These are phyloP conservation scores for Toxotes lorentzi DNA, from an alignment of 2,797 vertebrate species.

Conservation along the genomic window DNA sequence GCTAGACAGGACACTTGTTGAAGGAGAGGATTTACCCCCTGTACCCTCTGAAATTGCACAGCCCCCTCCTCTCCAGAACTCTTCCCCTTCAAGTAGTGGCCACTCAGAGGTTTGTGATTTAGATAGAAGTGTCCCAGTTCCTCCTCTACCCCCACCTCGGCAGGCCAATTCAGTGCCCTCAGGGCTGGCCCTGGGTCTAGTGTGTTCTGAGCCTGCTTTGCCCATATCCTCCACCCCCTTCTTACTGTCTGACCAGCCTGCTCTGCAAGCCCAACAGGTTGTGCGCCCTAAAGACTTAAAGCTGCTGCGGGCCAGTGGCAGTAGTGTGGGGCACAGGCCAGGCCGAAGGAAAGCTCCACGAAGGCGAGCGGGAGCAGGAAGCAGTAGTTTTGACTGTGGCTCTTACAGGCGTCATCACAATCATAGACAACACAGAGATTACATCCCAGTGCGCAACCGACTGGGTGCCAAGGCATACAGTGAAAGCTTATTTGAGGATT, in stretches of 20 bases:
- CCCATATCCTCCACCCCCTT: conserved; percentile 86
- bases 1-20: conserved; percentile 87
- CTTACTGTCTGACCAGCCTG: conserved; percentile 83
- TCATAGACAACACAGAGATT: conserved; percentile 87
- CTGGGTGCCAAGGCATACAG: conserved; percentile 89
- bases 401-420: conserved; percentile 86
- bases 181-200: conserved; percentile 85
- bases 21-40: conserved; percentile 83
- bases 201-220: conserved; percentile 86
- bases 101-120: conserved; percentile 84
- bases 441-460: conserved; percentile 87
- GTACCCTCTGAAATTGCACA: conserved; percentile 75
- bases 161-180: conserved; percentile 86
- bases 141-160: conserved; percentile 85
- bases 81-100: conserved; percentile 86
- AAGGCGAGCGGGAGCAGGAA: conserved; percentile 85
- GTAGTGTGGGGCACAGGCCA: conserved; percentile 83
- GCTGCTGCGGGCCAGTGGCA: conserved; percentile 85
- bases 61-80: conserved; percentile 80
- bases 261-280: conserved; percentile 86
- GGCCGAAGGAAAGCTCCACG: conserved; percentile 87
- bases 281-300: conserved; percentile 93
- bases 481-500: conserved; percentile 90
- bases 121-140: conserved; percentile 75
- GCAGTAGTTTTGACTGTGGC: conserved; percentile 87